These are phyloP conservation scores for Leptopilina drosophilae DNA, from an alignment of 2,888 invertebrate genomes.

Conservation along the genomic window DNA sequence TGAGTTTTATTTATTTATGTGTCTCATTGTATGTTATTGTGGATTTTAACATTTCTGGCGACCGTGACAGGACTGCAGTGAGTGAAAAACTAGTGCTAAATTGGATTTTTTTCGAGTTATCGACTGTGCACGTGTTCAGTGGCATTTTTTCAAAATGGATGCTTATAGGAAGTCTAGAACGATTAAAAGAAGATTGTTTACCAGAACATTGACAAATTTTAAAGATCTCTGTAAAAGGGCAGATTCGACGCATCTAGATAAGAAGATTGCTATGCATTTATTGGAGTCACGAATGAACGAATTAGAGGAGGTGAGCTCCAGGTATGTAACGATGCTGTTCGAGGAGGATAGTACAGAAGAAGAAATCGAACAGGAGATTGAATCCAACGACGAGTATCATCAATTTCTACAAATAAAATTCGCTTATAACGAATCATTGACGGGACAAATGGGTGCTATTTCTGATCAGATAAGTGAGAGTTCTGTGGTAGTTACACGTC, in stretches of 20 bases:
- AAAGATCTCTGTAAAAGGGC: neutral
- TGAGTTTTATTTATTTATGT: too few species aligned
- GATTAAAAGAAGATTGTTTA: neutral
- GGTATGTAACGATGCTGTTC: neutral
- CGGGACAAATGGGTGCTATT: neutral
- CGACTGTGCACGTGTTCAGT: too few species aligned
- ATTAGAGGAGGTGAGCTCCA: slow-evolving; percentile 3
- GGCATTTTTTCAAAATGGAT: neutral
- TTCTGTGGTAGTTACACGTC: neutral
- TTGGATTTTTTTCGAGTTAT: too few species aligned
- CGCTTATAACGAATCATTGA: neutral
- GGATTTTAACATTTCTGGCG: too few species aligned
- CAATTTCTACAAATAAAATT: slow-evolving; percentile 26
- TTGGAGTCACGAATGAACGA: neutral
- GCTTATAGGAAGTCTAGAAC: neutral
- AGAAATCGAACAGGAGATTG: neutral
- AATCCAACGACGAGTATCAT: slow-evolving; percentile 5
- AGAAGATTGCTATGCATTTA: neutral
- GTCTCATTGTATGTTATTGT: too few species aligned
- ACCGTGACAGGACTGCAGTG: too few species aligned
- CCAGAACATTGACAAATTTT: neutral
- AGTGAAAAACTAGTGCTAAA: too few species aligned
- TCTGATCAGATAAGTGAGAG: neutral
- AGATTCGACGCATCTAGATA: neutral
- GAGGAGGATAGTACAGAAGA: neutral